A percentile compares a stretch with the other conserved stretches of the same genome.
These are phyloP conservation scores for Amphipoea lucens DNA, from an alignment of 2,888 invertebrate species.

Conservation along the genomic window DNA sequence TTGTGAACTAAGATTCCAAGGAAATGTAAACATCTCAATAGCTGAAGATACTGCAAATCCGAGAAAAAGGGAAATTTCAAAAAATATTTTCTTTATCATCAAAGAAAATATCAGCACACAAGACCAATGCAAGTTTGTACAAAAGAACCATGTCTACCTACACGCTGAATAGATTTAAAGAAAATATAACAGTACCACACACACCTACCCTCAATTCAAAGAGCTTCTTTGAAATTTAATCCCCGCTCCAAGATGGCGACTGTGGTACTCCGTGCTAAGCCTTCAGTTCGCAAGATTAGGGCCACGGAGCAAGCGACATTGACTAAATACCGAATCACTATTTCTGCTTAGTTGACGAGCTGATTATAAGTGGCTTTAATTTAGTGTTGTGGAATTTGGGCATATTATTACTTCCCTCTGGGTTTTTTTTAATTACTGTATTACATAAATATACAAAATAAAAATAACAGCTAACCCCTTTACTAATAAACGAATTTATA, in stretches of 20 bases:
- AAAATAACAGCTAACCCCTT: neutral
- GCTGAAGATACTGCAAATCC: neutral
- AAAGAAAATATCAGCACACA: neutral
- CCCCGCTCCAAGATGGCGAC: conserved; percentile 79
- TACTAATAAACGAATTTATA: too few relatives aligned
- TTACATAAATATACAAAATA: neutral
- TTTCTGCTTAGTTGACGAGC: conserved; percentile 20
- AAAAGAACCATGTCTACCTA: conserved; percentile 20
- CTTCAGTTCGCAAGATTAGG: conserved; percentile 72
- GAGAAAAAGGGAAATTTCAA: neutral
- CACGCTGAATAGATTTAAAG: conserved; percentile 45
- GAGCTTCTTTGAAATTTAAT: conserved; percentile 82
- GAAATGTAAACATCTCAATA: neutral
- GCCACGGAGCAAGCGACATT: conserved; percentile 73
- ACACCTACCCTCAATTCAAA: conserved; percentile 66
- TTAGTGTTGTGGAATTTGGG: neutral
- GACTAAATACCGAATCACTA: conserved; percentile 54
- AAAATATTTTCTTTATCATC: neutral
- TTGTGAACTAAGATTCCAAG: too few relatives aligned
- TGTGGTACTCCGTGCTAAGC: conserved; percentile 72
- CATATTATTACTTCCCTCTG: neutral
- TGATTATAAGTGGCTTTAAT: conserved; percentile 16
- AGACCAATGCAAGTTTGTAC: neutral
- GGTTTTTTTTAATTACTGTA: neutral
- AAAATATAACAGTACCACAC: conserved; percentile 47